Conservation (phyloP, 2,797 vertebrate species). For the Sebastes elongatus region DNA sequence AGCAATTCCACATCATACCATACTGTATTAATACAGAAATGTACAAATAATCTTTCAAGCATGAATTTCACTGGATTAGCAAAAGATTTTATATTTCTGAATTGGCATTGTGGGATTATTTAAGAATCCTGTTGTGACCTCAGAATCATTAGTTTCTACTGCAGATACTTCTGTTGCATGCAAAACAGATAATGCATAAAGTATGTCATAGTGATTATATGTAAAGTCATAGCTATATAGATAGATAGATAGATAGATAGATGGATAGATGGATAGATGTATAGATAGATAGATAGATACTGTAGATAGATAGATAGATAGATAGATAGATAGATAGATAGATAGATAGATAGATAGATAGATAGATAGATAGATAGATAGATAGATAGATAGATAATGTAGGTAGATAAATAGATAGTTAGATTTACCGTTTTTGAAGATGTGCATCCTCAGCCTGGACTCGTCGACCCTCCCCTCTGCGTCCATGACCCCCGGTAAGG, state of each 20-base stretch:
- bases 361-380: too few species aligned
- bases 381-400: too few species aligned
- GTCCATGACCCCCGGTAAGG: conserved; percentile 84
- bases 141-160: neutral
- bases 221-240: neutral
- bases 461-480: conserved; percentile 84
- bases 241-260: neutral
- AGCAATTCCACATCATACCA: too few species aligned
- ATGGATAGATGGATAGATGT: neutral
- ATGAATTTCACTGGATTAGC: neutral
- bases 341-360: too few species aligned
- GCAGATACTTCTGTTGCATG: neutral
- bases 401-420: neutral
- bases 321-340: too few species aligned
- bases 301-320: too few species aligned
- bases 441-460: conserved; percentile 81
- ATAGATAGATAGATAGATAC: too few species aligned
- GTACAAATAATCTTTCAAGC: neutral
- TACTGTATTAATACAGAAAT: neutral
- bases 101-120: conserved; percentile 24
- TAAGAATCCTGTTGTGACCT: neutral
- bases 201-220: neutral
- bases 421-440: conserved; percentile 82
- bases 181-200: neutral
- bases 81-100: neutral